phyloP scores from a whole-genome alignment of 2,797 vertebrate species.

The Clarias laeviceps region DNA sequence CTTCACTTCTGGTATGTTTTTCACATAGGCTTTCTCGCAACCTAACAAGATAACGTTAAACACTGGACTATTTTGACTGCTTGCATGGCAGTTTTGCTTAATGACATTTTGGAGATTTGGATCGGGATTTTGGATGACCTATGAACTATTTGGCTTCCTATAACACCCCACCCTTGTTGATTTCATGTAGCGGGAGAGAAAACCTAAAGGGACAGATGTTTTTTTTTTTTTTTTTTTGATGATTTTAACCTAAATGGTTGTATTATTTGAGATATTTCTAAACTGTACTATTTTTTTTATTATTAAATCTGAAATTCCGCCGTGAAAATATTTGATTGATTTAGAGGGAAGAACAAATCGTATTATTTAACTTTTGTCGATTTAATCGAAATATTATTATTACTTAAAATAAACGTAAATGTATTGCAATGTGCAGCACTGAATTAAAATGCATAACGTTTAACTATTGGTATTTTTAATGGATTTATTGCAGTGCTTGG shows the following conservation, averaged over 20 bases:
- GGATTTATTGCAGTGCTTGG: background rate
- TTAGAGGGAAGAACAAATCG: background rate
- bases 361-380: background rate
- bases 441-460: background rate
- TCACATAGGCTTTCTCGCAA: background rate
- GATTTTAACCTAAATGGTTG: background rate
- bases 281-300: background rate
- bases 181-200: background rate
- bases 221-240: too few relatives aligned
- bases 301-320: background rate
- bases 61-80: background rate
- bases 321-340: background rate
- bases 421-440: background rate
- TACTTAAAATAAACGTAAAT: too few relatives aligned
- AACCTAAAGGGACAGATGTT: background rate
- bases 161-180: slow-evolving; percentile 20
- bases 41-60: background rate
- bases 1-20: background rate
- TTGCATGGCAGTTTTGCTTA: background rate
- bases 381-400: background rate
- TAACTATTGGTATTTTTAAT: too few relatives aligned
- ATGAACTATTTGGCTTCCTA: background rate
- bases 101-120: too few relatives aligned
- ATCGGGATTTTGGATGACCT: background rate
- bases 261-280: background rate